Percentiles rank a stretch among this genome's conserved stretches.
phyloP scores from a whole-genome alignment of 2,113 vertebrate species.

The Limnothrissa miodon region DNA sequence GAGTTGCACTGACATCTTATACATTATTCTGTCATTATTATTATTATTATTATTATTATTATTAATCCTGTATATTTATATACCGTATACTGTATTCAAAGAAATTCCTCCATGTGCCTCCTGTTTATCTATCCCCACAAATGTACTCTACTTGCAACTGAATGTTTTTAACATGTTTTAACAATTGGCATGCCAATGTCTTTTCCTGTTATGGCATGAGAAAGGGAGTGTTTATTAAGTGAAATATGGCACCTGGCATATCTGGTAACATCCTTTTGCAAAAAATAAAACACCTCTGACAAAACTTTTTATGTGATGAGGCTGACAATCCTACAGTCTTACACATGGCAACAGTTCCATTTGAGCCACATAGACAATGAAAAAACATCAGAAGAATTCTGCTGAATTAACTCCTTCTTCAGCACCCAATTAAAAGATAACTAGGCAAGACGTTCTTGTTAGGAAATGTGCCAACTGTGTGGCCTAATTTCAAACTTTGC shows the following conservation, averaged over 20 bases:
- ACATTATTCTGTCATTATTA: too few relatives aligned
- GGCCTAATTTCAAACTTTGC: too few relatives aligned
- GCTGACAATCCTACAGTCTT: not conserved
- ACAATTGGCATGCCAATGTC: too few relatives aligned
- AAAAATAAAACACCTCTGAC: not conserved
- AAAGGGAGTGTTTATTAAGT: not conserved
- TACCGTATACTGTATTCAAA: too few relatives aligned
- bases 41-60: too few relatives aligned
- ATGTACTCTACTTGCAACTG: too few relatives aligned
- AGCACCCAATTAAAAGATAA: not conserved
- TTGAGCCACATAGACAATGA: not conserved
- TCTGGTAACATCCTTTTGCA: not conserved
- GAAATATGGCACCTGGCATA: not conserved
- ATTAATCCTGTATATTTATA: too few relatives aligned
- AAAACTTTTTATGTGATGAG: not conserved
- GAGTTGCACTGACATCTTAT: too few relatives aligned
- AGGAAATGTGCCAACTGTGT: too few relatives aligned
- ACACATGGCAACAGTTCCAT: not conserved
- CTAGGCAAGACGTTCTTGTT: not conserved
- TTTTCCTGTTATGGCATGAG: not conserved
- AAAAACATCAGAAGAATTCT: not conserved
- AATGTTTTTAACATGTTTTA: not conserved
- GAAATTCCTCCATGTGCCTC: too few relatives aligned
- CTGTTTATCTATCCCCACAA: too few relatives aligned
- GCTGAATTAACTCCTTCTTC: not conserved